phyloP scores from a whole-genome alignment of 1,140 invertebrate species.

The Gryllus bimaculatus region DNA sequence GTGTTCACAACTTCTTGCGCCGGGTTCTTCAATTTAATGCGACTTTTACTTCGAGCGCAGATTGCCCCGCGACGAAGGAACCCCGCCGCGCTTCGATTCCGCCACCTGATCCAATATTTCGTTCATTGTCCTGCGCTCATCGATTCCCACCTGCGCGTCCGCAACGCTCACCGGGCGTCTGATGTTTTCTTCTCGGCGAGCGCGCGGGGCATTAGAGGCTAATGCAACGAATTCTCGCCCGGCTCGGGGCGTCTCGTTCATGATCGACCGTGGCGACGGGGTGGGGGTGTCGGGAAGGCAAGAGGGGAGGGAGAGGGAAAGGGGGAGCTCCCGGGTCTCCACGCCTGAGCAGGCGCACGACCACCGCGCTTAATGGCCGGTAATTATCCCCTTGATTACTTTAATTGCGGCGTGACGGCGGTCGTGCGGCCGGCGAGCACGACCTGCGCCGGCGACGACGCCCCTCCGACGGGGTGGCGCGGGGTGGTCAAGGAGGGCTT shows the following conservation, averaged over 20 bases:
- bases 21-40: no score
- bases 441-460: background rate
- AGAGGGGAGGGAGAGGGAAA: background rate
- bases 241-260: background rate
- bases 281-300: background rate
- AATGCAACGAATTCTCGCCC: background rate
- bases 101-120: no score
- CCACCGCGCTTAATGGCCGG: background rate
- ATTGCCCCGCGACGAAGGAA: no score
- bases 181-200: no score
- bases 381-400: conserved; percentile 1
- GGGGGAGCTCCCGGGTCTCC: background rate
- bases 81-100: no score
- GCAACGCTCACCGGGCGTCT: no score
- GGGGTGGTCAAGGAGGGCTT: background rate
- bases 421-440: background rate
- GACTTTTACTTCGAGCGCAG: no score
- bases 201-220: background rate
- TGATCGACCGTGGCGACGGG: background rate
- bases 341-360: background rate
- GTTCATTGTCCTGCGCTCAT: no score
- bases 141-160: no score
- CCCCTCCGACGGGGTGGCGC: background rate
- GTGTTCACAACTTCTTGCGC: no score
- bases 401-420: background rate